These are phyloP conservation scores for Coregonus sp. DNA, from an alignment of 2,797 vertebrate genomes.

Conservation along the genomic window DNA sequence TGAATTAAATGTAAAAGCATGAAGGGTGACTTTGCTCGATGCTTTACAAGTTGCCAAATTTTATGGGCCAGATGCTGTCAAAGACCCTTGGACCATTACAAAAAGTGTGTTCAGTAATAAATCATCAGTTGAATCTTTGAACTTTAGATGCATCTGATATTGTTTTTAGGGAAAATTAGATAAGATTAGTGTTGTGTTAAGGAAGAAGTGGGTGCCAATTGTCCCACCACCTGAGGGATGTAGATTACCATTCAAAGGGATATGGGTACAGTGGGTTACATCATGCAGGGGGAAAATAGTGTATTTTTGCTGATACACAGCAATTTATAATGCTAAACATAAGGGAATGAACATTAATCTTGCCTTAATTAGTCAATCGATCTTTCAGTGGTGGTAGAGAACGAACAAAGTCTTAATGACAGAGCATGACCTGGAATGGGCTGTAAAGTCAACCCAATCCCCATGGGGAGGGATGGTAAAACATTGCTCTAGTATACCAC, in stretches of 20 bases:
- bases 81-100: conserved; percentile 48
- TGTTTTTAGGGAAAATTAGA: conserved; percentile 16
- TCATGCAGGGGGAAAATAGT: conserved; percentile 2
- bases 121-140: conserved; percentile 38
- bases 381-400: conserved; percentile 32
- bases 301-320: conserved; percentile 22
- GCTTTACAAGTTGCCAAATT: conserved; percentile 50
- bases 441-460: neutral
- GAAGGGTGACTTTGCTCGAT: conserved; percentile 37
- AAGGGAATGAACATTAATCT: conserved; percentile 48
- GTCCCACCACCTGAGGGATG: neutral
- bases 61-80: conserved; percentile 51
- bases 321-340: conserved; percentile 40
- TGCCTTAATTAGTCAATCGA: conserved; percentile 55
- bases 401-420: conserved; percentile 8
- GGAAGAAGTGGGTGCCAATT: neutral
- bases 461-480: neutral
- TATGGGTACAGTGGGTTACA: conserved; percentile 17
- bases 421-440: neutral
- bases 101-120: conserved; percentile 46
- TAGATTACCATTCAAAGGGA: neutral
- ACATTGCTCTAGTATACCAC: conserved; percentile 6
- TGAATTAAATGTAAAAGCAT: conserved; percentile 45
- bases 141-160: conserved; percentile 35
- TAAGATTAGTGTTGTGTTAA: conserved; percentile 18